Evolutionary conservation across 2,113 vertebrate genomes (phyloP).

Genomic region (Coreoperca whiteheadi): DNA sequence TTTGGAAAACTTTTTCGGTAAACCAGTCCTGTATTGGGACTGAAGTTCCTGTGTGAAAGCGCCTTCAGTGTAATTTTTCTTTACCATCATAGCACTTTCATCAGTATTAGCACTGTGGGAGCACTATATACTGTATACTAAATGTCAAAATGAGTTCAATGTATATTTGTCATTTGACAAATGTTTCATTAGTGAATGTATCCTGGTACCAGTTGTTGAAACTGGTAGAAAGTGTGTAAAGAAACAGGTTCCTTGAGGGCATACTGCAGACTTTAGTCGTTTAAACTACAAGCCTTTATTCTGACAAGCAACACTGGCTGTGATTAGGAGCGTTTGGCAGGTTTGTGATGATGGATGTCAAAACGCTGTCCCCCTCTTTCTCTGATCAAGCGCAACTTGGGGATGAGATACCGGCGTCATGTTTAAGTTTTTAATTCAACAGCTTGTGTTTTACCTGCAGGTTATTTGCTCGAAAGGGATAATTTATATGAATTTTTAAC

Average conservation of each 20-base stretch:
- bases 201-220: not conserved
- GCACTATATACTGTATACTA: not conserved
- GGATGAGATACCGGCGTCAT: not conserved
- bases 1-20: not conserved
- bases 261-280: slow-evolving; percentile 23
- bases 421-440: slow-evolving; percentile 39
- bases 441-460: slow-evolving; percentile 53
- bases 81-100: not conserved
- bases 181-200: not conserved
- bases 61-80: not conserved
- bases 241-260: slow-evolving; percentile 17
- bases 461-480: slow-evolving; percentile 46
- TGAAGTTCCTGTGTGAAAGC: not conserved
- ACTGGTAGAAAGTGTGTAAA: slow-evolving; percentile 9
- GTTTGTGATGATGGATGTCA: slow-evolving; percentile 40
- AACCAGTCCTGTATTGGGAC: not conserved
- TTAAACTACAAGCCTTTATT: slow-evolving; percentile 26
- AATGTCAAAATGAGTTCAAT: not conserved
- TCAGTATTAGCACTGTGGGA: not conserved
- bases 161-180: not conserved
- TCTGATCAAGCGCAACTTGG: slow-evolving; percentile 43
- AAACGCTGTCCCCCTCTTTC: slow-evolving; percentile 13
- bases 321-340: slow-evolving; percentile 43
- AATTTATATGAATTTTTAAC: slow-evolving; percentile 30
- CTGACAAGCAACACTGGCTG: slow-evolving; percentile 32